Evolutionary conservation across 2,113 vertebrate genomes (phyloP), one percentile per base, ranked within the genome.

Genomic region (Beaufortia kweichowensis): DNA sequence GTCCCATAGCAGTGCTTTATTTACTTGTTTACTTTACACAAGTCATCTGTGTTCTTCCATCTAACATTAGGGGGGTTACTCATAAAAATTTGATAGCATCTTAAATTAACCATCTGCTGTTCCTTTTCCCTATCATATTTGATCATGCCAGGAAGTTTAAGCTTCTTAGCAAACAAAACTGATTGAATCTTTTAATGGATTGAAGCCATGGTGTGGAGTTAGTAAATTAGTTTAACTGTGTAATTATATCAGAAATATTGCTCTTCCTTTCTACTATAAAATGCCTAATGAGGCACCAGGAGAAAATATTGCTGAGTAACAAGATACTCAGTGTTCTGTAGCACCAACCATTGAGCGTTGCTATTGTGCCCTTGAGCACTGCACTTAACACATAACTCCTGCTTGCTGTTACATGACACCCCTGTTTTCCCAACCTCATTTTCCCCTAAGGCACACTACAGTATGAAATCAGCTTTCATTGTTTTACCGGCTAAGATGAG

Each of bases 21-120:
- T 31, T 74, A 39, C 56, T 61, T 74, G 71, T 74, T 60, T 74
- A 46, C 41, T 74, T 61, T 61, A 61, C 71, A 61, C 57, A 56
- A 29, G 71, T 74, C 71, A 48, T 74, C 24, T 73, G 55, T 43
- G 70, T 60, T 73, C 24, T 60, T 56, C 55, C 6, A 73, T 28
- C 71, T 29, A 56, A 26, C 71, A 61, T 61, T 61, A 33, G 74
- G 50, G 63, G 65, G 63, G 50, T 48, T 68, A 46, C 63, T 77
- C 75, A 77, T 77, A 77, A 60, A 77, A 53, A 6, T 68, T 61
- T 77, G 39, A 77, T 77, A 33, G 64, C 64, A 68, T 77, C 75
- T 68, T 77, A 68, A 77, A 77, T 77, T 59, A 68, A 68, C 53
- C 75, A 68, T 77, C 75, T 77, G 64, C 65, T 68, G 63, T 77